These are phyloP conservation scores for Gnatocerus cornutus DNA, from an alignment of 2,888 invertebrate species.

Conservation along the genomic window DNA sequence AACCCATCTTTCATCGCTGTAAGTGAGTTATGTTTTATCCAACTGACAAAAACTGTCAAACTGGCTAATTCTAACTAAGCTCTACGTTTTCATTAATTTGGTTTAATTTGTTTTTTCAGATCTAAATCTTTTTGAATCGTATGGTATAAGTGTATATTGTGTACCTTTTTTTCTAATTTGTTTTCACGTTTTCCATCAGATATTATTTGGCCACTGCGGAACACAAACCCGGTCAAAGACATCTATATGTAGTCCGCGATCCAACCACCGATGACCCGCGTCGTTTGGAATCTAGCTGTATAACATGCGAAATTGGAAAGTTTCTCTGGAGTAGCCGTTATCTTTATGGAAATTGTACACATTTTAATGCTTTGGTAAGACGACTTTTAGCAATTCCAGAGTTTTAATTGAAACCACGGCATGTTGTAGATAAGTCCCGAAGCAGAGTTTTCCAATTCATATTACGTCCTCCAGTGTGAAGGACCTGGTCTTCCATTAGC, in stretches of 20 bases:
- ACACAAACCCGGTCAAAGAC: conserved; percentile 87
- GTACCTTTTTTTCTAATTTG: no score
- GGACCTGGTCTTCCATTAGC: conserved; percentile 94
- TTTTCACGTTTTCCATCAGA: conserved; percentile 57
- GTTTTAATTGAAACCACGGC: conserved; percentile 11
- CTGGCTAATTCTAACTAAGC: no score
- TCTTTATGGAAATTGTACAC: conserved; percentile 90
- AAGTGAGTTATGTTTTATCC: no score
- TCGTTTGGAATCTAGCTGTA: conserved; percentile 84
- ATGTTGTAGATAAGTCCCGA: conserved; percentile 66
- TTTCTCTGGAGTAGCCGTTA: conserved; percentile 85
- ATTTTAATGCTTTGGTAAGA: conserved; percentile 83
- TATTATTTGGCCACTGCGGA: conserved; percentile 84
- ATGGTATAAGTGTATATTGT: no score
- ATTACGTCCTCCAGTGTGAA: conserved; percentile 89
- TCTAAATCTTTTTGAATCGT: no score
- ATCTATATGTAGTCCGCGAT: conserved; percentile 90
- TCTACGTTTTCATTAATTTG: no score
- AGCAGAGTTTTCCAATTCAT: conserved; percentile 61
- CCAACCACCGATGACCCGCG: conserved; percentile 80
- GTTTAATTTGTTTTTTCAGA: no score
- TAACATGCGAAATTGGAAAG: conserved; percentile 87
- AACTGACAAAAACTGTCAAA: no score
- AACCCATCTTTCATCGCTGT: no score
- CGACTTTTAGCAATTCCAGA: background rate